Conservation (phyloP, 2,888 invertebrate genomes). For the Gymnoscelis rufifasciata region DNA sequence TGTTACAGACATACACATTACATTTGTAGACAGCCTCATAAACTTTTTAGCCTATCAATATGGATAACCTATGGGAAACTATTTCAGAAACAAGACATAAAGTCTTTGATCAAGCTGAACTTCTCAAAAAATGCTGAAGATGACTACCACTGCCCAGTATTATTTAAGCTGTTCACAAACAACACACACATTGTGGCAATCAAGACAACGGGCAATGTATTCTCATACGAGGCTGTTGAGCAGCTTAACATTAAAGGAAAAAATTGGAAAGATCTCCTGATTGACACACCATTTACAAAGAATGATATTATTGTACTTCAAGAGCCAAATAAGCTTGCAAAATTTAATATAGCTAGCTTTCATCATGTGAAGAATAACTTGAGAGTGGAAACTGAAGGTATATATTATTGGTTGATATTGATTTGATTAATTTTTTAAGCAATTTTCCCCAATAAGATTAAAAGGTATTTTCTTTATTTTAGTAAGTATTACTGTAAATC, state of each 20-base stretch:
- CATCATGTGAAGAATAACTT: constrained; percentile 96
- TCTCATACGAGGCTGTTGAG: constrained; percentile 95
- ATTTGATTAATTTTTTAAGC: too few species aligned
- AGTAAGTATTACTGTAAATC: too few species aligned
- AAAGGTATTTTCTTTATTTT: too few species aligned
- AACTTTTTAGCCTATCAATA: too few species aligned
- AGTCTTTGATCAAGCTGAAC: constrained; percentile 89
- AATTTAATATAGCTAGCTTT: constrained; percentile 96
- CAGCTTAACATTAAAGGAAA: constrained; percentile 96
- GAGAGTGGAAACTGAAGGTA: constrained; percentile 91
- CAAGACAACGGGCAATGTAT: constrained; percentile 96
- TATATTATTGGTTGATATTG: too few species aligned
- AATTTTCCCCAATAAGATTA: too few species aligned
- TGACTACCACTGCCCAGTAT: constrained; percentile 94
- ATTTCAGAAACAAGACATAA: constrained; percentile 86
- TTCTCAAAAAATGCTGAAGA: constrained; percentile 91
- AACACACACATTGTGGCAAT: constrained; percentile 96
- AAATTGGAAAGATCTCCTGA: constrained; percentile 95
- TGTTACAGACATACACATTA: too few species aligned
- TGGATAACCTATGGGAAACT: too few species aligned
- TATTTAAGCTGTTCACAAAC: constrained; percentile 95
- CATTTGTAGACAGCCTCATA: too few species aligned
- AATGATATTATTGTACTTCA: constrained; percentile 95
- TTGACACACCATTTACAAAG: constrained; percentile 91
- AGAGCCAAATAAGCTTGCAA: constrained; percentile 92